Conservation (phyloP, 2,113 vertebrate genomes). For the Rostratula benghalensis region DNA sequence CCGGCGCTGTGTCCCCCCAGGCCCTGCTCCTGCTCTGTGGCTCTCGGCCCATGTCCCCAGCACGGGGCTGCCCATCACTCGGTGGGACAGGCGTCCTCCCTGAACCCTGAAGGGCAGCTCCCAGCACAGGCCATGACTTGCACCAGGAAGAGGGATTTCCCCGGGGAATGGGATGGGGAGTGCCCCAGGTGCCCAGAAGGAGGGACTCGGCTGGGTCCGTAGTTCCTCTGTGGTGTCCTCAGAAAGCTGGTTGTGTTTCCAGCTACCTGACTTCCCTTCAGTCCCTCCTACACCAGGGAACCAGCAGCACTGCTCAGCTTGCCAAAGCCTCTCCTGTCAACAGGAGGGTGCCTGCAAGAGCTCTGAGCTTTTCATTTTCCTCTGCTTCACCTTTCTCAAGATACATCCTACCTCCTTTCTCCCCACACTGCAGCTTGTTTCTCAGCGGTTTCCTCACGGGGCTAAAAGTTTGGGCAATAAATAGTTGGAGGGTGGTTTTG, state of each 20-base stretch:
- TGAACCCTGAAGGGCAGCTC: not conserved
- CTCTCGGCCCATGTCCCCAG: accelerated
- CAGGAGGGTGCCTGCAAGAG: not conserved
- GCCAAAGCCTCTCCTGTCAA: not conserved
- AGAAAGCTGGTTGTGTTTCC: not conserved
- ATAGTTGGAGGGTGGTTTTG: not conserved
- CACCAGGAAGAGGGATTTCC: not conserved
- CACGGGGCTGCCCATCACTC: not conserved
- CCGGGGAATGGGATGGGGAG: not conserved
- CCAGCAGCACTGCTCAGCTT: accelerated
- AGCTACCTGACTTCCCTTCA: not conserved
- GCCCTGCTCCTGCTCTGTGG: not conserved
- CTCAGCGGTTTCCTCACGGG: not conserved
- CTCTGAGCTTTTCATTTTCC: not conserved
- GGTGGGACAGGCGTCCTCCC: not conserved
- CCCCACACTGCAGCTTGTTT: not conserved
- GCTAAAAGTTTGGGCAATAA: not conserved
- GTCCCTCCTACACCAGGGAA: not conserved
- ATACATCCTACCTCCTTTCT: not conserved
- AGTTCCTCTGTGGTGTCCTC: not conserved
- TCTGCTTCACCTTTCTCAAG: not conserved
- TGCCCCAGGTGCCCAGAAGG: not conserved
- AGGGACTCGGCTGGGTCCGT: not conserved
- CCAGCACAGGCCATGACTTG: not conserved
- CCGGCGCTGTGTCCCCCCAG: not conserved